phyloP scores from a whole-genome alignment of 1,140 invertebrate genomes.

The Drosophila oshimai region DNA sequence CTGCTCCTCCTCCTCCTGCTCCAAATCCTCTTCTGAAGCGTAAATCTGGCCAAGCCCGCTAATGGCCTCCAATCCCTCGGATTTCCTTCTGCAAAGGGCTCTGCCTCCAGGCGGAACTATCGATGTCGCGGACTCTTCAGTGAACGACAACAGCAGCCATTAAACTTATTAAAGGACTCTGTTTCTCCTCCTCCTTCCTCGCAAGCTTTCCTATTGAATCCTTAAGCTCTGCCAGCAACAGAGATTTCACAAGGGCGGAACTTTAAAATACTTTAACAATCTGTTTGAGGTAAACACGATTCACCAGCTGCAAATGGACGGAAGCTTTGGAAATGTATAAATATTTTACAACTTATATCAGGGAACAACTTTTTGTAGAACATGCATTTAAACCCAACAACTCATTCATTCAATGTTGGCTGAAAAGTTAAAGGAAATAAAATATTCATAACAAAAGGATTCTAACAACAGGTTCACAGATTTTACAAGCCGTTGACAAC shows the following conservation, averaged over 20 bases:
- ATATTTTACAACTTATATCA: constrained; percentile 3
- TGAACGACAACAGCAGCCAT: constrained; percentile 64
- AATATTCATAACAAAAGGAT: no score
- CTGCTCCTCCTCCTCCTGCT: not conserved
- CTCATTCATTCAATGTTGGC: no score
- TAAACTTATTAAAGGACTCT: constrained; percentile 43
- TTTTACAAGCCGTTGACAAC: no score
- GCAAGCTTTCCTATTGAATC: not conserved
- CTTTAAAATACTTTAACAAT: constrained; percentile 7
- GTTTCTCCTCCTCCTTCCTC: not conserved
- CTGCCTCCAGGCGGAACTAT: constrained; percentile 28
- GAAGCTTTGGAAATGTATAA: constrained; percentile 9
- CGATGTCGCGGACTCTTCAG: constrained; percentile 31
- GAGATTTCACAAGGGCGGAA: not conserved
- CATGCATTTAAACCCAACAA: not conserved
- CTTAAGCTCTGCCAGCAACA: not conserved
- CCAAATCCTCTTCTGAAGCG: not conserved
- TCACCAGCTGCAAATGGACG: not conserved
- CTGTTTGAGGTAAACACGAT: not conserved
- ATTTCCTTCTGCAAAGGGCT: not conserved
- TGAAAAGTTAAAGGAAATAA: not conserved
- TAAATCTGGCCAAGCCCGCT: constrained; percentile 27
- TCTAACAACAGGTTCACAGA: no score
- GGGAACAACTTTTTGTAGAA: not conserved
- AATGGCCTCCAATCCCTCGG: constrained; percentile 21